Conservation (phyloP, 2,113 vertebrate genomes). For the Vireo altiloquus region DNA sequence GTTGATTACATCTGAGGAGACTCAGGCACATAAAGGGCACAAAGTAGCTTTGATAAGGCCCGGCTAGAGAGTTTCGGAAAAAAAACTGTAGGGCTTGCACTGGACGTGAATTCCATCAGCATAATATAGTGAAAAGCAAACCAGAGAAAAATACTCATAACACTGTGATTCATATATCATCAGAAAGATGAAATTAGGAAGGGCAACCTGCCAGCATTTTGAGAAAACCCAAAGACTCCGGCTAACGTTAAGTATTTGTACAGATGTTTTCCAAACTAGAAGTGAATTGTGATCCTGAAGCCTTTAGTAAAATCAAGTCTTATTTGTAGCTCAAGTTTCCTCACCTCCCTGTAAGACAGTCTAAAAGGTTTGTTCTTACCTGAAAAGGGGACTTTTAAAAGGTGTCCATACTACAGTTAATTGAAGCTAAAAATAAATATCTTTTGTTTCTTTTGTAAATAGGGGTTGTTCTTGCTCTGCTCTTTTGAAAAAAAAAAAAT, state of each 20-base stretch:
- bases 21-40: neutral
- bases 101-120: neutral
- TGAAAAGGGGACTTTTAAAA: neutral
- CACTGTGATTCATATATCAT: neutral
- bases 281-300: neutral
- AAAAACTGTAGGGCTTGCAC: neutral
- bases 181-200: neutral
- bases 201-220: neutral
- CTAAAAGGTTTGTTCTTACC: neutral
- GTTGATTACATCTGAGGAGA: neutral
- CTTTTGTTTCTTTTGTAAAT: neutral
- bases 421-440: slow-evolving; percentile 22
- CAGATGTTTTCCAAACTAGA: neutral
- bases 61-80: neutral
- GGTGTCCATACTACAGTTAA: neutral
- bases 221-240: neutral
- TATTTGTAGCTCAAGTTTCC: neutral
- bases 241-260: neutral
- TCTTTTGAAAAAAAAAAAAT: neutral
- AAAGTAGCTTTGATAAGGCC: neutral
- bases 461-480: neutral
- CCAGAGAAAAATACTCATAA: neutral
- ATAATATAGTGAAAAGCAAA: neutral
- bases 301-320: neutral
- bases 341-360: neutral